Conservation (phyloP, 2,797 vertebrate genomes). For the Sebastes oblongus region DNA sequence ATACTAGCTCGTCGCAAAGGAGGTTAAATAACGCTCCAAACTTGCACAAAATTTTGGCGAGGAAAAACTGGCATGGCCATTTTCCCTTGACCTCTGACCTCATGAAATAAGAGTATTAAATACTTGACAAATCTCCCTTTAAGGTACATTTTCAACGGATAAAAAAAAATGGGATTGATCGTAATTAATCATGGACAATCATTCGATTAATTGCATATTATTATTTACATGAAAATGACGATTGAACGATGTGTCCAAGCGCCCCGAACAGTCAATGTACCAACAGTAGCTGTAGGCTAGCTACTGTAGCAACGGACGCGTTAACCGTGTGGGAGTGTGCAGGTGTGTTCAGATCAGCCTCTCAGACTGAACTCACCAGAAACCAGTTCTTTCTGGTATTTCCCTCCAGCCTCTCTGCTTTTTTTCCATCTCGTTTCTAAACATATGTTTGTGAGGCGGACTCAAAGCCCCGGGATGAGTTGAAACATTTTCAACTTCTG, state of each 20-base stretch:
- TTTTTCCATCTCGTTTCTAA: not conserved
- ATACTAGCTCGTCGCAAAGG: too few relatives aligned
- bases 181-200: too few relatives aligned
- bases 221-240: not conserved
- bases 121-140: too few relatives aligned
- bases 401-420: not conserved
- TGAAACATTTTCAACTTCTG: too few relatives aligned
- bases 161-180: too few relatives aligned
- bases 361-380: not conserved
- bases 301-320: not conserved
- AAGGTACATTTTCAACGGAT: too few relatives aligned
- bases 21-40: too few relatives aligned
- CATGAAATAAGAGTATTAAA: too few relatives aligned
- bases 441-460: not conserved
- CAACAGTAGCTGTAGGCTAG: not conserved
- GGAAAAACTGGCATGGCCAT: too few relatives aligned
- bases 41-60: too few relatives aligned
- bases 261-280: not conserved
- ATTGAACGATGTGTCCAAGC: not conserved
- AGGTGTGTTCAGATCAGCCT: not conserved
- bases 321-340: not conserved
- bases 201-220: too few relatives aligned
- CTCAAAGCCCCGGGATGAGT: not conserved
- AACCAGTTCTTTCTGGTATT: not conserved
- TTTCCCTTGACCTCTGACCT: too few relatives aligned